phyloP scores from a whole-genome alignment of 2,797 vertebrate genomes.

The Coracias cyanogaster region DNA sequence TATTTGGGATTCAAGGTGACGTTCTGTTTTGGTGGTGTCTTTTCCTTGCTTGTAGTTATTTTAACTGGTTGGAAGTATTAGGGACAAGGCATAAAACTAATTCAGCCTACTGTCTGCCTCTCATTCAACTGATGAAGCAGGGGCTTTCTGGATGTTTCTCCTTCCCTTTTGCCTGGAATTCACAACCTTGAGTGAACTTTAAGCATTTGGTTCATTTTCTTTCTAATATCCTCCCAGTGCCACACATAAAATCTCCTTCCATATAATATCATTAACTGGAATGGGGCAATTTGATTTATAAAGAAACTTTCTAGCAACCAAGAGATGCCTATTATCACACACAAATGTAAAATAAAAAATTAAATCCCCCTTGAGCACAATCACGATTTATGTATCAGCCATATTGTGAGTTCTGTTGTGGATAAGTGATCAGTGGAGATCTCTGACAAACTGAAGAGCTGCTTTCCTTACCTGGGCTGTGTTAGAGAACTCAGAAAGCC shows the following conservation, averaged over 20 bases:
- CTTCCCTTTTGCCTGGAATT: background rate
- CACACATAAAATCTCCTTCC: background rate
- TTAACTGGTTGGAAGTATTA: background rate
- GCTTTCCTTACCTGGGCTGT: background rate
- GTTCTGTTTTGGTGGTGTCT: background rate
- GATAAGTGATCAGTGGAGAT: background rate
- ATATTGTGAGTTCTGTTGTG: background rate
- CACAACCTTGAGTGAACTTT: background rate
- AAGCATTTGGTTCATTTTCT: background rate
- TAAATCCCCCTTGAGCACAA: background rate
- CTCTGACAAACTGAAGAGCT: background rate
- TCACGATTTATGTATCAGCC: background rate
- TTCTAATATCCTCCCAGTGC: background rate
- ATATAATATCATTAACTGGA: background rate
- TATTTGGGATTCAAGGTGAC: background rate
- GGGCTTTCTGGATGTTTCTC: background rate
- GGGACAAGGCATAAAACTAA: background rate
- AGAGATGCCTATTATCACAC: background rate
- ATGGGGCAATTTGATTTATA: background rate
- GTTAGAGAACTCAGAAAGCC: background rate
- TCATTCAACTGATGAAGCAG: accelerated
- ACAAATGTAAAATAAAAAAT: background rate
- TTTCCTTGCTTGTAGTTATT: background rate
- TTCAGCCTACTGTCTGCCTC: background rate
- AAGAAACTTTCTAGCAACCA: background rate